Base-by-base conservation (phyloP, 2,113 vertebrate species). In the Urocitellus parryii region DNA sequence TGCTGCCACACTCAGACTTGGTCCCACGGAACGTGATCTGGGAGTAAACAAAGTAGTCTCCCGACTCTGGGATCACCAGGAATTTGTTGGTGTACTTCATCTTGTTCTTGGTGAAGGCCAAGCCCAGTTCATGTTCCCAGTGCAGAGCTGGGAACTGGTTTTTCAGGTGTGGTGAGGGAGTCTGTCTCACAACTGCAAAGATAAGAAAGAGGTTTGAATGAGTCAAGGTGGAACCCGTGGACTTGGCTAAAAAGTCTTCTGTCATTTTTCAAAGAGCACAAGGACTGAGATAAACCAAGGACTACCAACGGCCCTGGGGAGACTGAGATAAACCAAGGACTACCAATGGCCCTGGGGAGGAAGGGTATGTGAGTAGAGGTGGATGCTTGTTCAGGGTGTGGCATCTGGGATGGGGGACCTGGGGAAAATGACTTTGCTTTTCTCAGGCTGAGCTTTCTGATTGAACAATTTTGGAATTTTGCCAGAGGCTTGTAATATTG, bases 31-130 rank as follows among this genome's bases (percentile, higher is more conserved):
- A 99, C 0, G 98, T 98, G 96, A 99, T 98, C 97, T 99, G 98
- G 2, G 98, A 98, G 58, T 99, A 99, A 88, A 99, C 97, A 51
- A 98, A 99, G 94, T 99, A 99, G 80, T 98, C 98, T 92, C 98
- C 99, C 0, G 97, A 78, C n/a, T 98, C 97, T 0, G 98, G 98
- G 76, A 99, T 98, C 96, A 98, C 94, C 96, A 99, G 97, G 27
- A 98, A 96, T 61, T 96, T 98, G 87, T 98, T 98, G 97, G 96
- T 98, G 11, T 99, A 99, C 8, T 68, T 98, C 98, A 99, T 97
- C 94, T 98, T 97, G 95, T 98, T 98, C 97, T 98, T 98, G 91
- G 98, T 98, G 94, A 99, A 99, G 73, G 99, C 99, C 96, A 99
- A 91, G 81, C 98, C 99, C 58, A 95, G 88, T 45, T 98, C 91